These are phyloP conservation scores for Hydra vulgaris DNA, from an alignment of 30 jellyfish, hydroid and myxozoan genomes.

Conservation along the genomic window DNA sequence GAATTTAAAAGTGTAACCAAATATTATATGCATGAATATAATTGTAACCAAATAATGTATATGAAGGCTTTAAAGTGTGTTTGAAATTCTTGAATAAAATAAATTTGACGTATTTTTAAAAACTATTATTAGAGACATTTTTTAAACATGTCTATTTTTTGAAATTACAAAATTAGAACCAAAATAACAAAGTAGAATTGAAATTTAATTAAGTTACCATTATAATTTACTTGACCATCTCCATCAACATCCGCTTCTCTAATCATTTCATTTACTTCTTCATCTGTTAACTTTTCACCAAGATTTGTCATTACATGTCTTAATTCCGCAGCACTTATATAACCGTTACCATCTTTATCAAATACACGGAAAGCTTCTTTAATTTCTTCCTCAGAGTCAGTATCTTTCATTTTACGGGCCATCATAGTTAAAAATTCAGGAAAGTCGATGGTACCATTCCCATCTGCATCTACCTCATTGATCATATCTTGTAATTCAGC, in stretches of 20 bases:
- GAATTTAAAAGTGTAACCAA: too few species aligned
- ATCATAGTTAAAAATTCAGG: constrained; percentile 85
- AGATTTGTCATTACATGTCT: constrained; percentile 85
- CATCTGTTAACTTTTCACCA: constrained; percentile 87
- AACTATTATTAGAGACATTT: too few species aligned
- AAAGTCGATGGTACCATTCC: constrained; percentile 88
- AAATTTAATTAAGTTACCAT: too few species aligned
- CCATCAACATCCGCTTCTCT: constrained; percentile 92
- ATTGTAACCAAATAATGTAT: too few species aligned
- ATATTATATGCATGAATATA: too few species aligned
- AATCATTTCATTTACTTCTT: constrained; percentile 88
- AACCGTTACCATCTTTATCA: constrained; percentile 89
- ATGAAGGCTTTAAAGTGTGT: too few species aligned
- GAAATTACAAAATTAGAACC: too few species aligned
- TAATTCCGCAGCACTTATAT: constrained; percentile 78
- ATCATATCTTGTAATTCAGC: constrained; percentile 94
- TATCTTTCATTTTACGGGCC: constrained; percentile 76
- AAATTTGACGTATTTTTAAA: too few species aligned
- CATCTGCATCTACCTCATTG: constrained; percentile 98
- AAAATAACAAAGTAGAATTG: too few species aligned
- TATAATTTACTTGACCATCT: constrained; percentile 83
- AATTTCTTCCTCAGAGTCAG: constrained; percentile 83
- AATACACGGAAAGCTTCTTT: constrained; percentile 85
- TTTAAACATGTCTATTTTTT: too few species aligned
- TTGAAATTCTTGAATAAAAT: too few species aligned